Percentiles rank a stretch among this genome's conserved stretches.
phyloP scores from a whole-genome alignment of 2,888 invertebrate species.

The Drosophila ezoana region DNA sequence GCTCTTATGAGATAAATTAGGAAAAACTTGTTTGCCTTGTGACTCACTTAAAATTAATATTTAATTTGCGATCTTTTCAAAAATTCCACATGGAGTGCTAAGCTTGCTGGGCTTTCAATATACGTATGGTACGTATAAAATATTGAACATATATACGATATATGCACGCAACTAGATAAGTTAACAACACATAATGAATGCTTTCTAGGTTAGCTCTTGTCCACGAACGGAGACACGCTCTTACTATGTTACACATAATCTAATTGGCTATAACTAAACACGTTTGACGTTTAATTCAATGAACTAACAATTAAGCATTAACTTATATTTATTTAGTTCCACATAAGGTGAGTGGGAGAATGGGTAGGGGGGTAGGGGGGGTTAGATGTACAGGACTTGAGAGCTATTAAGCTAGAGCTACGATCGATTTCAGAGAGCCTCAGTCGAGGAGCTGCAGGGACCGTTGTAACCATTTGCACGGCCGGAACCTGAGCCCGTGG shows the following conservation, averaged over 20 bases:
- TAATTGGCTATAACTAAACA: slow-evolving; percentile 71
- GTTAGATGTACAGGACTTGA: slow-evolving; percentile 24
- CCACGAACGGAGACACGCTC: slow-evolving; percentile 30
- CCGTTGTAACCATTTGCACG: slow-evolving; percentile 80
- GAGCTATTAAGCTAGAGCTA: slow-evolving; percentile 4
- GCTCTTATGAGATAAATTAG: no score
- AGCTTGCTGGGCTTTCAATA: no score
- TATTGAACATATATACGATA: slow-evolving; percentile 4
- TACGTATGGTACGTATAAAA: no score
- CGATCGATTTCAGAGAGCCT: slow-evolving; percentile 81
- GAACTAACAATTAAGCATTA: slow-evolving; percentile 53
- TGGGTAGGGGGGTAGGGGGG: not conserved
- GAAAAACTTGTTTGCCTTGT: no score
- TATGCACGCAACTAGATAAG: slow-evolving; percentile 18
- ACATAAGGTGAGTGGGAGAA: not conserved
- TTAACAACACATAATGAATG: slow-evolving; percentile 1
- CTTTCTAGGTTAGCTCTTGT: slow-evolving; percentile 32
- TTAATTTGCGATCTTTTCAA: no score
- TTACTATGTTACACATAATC: slow-evolving; percentile 78
- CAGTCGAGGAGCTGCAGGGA: slow-evolving; percentile 87
- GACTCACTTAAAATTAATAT: no score
- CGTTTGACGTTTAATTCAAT: slow-evolving; percentile 72
- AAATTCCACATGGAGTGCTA: no score
- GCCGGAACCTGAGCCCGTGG: slow-evolving; percentile 19
- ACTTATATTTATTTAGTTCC: slow-evolving; percentile 40